Evolutionary conservation across 2,797 vertebrate genomes (phyloP).

Genomic region (Poliocrania exsul): DNA sequence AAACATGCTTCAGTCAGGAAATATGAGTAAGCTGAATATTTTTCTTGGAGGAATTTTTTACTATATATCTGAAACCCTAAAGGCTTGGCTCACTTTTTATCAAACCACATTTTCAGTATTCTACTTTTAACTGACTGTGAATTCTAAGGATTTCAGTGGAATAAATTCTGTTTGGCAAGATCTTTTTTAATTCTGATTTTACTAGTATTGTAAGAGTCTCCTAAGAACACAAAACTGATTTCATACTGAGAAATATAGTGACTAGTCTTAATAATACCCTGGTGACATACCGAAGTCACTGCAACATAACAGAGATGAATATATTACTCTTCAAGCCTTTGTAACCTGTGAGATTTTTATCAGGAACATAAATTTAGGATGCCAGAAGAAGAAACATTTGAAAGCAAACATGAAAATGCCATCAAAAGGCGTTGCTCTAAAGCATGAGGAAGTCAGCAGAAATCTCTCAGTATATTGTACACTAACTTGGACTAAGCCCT

Average conservation of each 20-base stretch:
- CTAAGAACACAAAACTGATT: not conserved
- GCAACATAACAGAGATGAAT: not conserved
- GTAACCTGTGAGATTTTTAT: not conserved
- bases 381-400: not conserved
- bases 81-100: not conserved
- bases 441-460: not conserved
- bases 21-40: not conserved
- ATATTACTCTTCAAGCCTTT: not conserved
- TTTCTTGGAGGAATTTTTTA: not conserved
- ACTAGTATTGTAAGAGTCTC: not conserved
- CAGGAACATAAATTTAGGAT: not conserved
- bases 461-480: not conserved
- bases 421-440: not conserved
- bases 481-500: not conserved
- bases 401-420: conserved; percentile 5
- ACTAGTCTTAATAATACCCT: not conserved
- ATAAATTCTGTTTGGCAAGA: not conserved
- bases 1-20: not conserved
- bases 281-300: not conserved
- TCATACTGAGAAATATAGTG: not conserved
- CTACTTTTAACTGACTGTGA: not conserved
- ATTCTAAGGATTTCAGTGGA: not conserved
- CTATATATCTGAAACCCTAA: not conserved
- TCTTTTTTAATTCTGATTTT: conserved; percentile 16
- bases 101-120: not conserved